These are phyloP conservation scores for Coenobita brevimanus DNA, from an alignment of 1,140 invertebrate species.

Conservation along the genomic window DNA sequence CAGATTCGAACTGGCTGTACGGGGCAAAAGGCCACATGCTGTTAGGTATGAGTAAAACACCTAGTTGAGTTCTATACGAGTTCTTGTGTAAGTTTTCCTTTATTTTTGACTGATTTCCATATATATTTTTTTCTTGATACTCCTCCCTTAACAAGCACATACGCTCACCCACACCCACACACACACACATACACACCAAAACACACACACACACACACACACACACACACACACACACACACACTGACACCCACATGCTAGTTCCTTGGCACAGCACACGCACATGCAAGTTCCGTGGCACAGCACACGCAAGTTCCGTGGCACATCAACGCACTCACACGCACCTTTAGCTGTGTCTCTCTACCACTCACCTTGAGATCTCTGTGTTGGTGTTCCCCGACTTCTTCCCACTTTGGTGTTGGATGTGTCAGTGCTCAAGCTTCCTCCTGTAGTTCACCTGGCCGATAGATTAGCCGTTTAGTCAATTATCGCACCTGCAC, in stretches of 20 bases:
- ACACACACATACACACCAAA: constrained; percentile 1
- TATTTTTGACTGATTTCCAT: background rate
- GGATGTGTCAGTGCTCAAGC: no score
- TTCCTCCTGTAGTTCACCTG: no score
- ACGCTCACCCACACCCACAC: background rate
- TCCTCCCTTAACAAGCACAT: background rate
- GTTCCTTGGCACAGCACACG: no score
- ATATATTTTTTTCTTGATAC: background rate
- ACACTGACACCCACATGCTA: background rate
- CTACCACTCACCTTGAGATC: no score
- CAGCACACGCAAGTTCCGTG: no score
- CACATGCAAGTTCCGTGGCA: no score
- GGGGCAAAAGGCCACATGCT: constrained; percentile 57
- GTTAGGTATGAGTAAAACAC: constrained; percentile 47
- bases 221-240: constrained; percentile 10
- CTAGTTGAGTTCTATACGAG: constrained; percentile 9
- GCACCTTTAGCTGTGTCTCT: no score
- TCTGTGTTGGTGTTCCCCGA: no score
- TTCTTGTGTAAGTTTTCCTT: background rate
- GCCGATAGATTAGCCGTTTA: no score
- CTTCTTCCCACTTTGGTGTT: no score
- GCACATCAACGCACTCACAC: no score
- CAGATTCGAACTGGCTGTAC: constrained; percentile 65
- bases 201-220: background rate
- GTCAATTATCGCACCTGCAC: no score